These are phyloP conservation scores for Ditula angustiorana DNA, from an alignment of 2,888 invertebrate species.

Conservation along the genomic window DNA sequence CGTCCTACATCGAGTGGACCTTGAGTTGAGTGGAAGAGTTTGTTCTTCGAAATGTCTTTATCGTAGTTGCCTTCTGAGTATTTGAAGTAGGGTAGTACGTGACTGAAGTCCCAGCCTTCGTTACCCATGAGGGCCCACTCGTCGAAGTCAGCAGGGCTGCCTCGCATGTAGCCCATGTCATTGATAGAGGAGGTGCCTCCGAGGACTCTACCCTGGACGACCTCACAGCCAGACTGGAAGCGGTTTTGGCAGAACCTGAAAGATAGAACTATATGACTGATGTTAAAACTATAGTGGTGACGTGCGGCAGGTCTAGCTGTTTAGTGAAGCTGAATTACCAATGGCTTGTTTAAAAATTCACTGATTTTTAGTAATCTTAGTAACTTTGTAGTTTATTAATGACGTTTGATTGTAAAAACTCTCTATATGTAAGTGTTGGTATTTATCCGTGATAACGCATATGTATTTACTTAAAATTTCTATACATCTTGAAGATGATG, in stretches of 20 bases:
- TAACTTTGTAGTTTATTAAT: too few species aligned
- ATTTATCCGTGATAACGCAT: too few species aligned
- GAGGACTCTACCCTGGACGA: slow-evolving; percentile 74
- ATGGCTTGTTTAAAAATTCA: too few species aligned
- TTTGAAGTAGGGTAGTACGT: slow-evolving; percentile 76
- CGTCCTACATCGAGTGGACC: slow-evolving; percentile 78
- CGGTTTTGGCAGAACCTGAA: slow-evolving; percentile 77
- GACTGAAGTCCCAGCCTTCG: slow-evolving; percentile 73
- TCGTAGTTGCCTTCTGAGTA: slow-evolving; percentile 82
- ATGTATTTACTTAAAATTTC: too few species aligned
- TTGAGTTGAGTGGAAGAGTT: slow-evolving; percentile 74
- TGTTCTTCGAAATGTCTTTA: slow-evolving; percentile 76
- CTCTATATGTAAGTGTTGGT: too few species aligned
- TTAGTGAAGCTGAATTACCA: too few species aligned
- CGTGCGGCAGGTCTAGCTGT: not conserved
- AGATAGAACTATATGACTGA: slow-evolving; percentile 54
- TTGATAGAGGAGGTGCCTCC: slow-evolving; percentile 78
- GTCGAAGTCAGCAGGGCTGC: slow-evolving; percentile 78
- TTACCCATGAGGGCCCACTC: slow-evolving; percentile 77
- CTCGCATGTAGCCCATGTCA: slow-evolving; percentile 79
- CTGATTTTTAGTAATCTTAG: too few species aligned
- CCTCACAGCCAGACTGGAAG: slow-evolving; percentile 66
- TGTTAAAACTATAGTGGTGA: slow-evolving; percentile 23
- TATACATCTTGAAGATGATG: too few species aligned
- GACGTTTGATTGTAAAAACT: too few species aligned